phyloP scores from a whole-genome alignment of 2,888 invertebrate genomes.

The Brenthis daphne region DNA sequence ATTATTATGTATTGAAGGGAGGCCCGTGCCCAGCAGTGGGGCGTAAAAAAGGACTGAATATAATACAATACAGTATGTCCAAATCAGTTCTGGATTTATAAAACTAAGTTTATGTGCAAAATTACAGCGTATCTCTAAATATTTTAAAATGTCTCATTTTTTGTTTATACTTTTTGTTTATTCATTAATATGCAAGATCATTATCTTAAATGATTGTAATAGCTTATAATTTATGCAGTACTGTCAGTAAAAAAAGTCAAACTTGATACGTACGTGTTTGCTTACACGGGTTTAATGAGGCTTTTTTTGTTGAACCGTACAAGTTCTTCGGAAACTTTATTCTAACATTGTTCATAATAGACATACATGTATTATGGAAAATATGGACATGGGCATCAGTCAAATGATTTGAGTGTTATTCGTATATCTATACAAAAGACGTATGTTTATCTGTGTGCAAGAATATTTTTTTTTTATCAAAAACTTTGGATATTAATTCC shows the following conservation, averaged over 20 bases:
- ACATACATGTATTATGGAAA: conserved; percentile 1
- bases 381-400: background rate
- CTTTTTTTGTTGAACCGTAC: conserved; percentile 29
- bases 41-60: no score
- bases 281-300: conserved; percentile 38
- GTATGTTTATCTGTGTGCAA: background rate
- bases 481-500: no score
- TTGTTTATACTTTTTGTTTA: conserved; percentile 50
- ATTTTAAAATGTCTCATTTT: conserved; percentile 41
- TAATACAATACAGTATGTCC: no score
- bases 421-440: background rate
- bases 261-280: conserved; percentile 33
- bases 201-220: conserved; percentile 76
- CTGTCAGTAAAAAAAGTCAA: conserved; percentile 54
- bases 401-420: background rate
- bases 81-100: no score
- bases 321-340: conserved; percentile 16
- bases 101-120: conserved; percentile 25
- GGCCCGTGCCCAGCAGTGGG: no score
- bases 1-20: no score
- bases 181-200: conserved; percentile 64
- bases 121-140: conserved; percentile 27
- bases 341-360: conserved; percentile 14
- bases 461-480: background rate
- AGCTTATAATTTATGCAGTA: conserved; percentile 67